Percentiles rank a stretch among this genome's conserved stretches.
Evolutionary conservation across 2,797 vertebrate genomes (phyloP).

Genomic region (Lophius americanus): DNA sequence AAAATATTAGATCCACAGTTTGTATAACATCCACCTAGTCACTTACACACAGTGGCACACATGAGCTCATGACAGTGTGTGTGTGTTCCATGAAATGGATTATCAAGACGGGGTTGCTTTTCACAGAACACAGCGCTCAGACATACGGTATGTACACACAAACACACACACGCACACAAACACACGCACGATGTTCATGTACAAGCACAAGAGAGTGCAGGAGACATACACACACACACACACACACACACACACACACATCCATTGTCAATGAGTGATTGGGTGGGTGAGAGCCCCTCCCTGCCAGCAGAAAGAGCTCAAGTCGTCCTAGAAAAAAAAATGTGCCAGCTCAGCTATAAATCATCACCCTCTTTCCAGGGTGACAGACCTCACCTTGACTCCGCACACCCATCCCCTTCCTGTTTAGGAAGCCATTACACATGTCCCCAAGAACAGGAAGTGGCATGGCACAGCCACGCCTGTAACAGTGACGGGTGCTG

Average conservation of each 20-base stretch:
- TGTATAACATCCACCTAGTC: slow-evolving; percentile 70
- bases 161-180: slow-evolving; percentile 6
- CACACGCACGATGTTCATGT: slow-evolving; percentile 32
- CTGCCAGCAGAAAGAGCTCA: slow-evolving; percentile 83
- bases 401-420: slow-evolving; percentile 39
- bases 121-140: slow-evolving; percentile 65
- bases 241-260: slow-evolving; percentile 47
- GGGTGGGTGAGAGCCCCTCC: slow-evolving; percentile 75
- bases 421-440: slow-evolving; percentile 38
- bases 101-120: slow-evolving; percentile 45
- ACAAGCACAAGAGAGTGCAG: slow-evolving; percentile 44
- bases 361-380: slow-evolving; percentile 62
- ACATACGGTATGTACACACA: slow-evolving; percentile 39
- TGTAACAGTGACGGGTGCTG: slow-evolving; percentile 33
- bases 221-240: slow-evolving; percentile 37
- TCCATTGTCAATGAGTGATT: slow-evolving; percentile 71
- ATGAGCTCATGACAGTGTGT: slow-evolving; percentile 13
- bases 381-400: slow-evolving; percentile 60
- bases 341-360: slow-evolving; percentile 75
- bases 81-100: slow-evolving; percentile 19
- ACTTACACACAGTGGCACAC: slow-evolving; percentile 38
- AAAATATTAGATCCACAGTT: slow-evolving; percentile 84
- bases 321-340: slow-evolving; percentile 71
- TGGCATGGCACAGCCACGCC: slow-evolving; percentile 77
- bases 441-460: slow-evolving; percentile 45